Conservation (phyloP, 2,888 invertebrate genomes). For the Drosophila diplacantha region DNA sequence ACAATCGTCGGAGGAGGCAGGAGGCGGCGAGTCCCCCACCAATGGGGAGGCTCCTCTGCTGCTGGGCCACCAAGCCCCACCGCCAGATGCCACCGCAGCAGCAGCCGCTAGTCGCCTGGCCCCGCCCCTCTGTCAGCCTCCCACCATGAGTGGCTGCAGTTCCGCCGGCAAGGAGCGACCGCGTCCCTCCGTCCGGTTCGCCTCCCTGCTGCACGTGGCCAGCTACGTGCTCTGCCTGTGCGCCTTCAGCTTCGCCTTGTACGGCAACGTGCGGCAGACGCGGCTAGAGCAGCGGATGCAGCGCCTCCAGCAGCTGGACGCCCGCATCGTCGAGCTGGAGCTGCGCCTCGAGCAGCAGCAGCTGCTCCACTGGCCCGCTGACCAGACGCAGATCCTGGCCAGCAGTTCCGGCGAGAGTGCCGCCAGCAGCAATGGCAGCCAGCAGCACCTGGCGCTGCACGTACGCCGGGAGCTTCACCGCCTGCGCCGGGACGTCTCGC, state of each 20-base stretch:
- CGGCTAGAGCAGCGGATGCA: constrained; percentile 75
- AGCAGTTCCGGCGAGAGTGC: constrained; percentile 26
- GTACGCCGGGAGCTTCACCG: constrained; percentile 77
- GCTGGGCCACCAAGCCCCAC: constrained; percentile 47
- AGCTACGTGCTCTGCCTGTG: constrained; percentile 77
- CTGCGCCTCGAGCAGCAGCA: constrained; percentile 70
- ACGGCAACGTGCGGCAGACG: constrained; percentile 76
- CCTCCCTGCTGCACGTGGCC: constrained; percentile 75
- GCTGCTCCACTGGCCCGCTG: constrained; percentile 59
- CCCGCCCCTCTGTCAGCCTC: constrained; percentile 41
- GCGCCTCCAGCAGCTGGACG: constrained; percentile 76
- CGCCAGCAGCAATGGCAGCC: constrained; percentile 34
- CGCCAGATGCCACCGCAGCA: constrained; percentile 22
- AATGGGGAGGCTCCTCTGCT: constrained; percentile 42
- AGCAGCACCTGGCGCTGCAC: constrained; percentile 67
- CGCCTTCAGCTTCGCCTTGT: constrained; percentile 77
- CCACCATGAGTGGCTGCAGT: constrained; percentile 35
- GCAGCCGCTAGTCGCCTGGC: constrained; percentile 46
- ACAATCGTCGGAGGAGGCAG: constrained; percentile 41
- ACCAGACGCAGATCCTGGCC: constrained; percentile 56
- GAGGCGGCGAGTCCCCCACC: constrained; percentile 20
- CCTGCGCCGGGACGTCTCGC: constrained; percentile 77
- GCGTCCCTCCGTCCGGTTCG: constrained; percentile 54
- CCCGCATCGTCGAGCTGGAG: constrained; percentile 76
- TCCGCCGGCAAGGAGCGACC: constrained; percentile 48